Conservation (phyloP, 2,113 vertebrate species). For the Macrotis lagotis region DNA sequence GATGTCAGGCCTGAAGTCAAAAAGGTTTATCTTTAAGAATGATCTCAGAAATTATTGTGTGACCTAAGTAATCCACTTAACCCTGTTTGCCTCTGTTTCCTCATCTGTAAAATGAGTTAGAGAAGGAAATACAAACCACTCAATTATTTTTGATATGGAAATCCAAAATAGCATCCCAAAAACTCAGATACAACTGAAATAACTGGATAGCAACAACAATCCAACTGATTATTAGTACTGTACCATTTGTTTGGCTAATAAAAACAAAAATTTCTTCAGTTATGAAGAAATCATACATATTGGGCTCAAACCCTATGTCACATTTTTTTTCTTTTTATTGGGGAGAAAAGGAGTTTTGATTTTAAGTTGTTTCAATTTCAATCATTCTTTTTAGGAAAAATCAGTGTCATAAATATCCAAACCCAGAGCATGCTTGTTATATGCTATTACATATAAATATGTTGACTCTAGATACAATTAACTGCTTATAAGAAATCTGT, state of each 20-base stretch:
- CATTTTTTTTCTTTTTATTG: neutral
- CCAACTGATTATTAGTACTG: neutral
- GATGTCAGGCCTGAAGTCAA: too few species aligned
- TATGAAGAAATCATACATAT: too few species aligned
- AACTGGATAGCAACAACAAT: neutral
- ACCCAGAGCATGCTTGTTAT: neutral
- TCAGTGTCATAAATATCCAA: neutral
- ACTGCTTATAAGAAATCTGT: neutral
- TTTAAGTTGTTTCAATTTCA: neutral
- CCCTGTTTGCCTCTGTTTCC: too few species aligned
- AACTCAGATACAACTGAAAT: too few species aligned
- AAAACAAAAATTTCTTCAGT: neutral
- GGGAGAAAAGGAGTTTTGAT: neutral
- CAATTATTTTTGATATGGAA: too few species aligned
- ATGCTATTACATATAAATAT: neutral
- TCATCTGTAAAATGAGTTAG: too few species aligned
- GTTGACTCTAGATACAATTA: neutral
- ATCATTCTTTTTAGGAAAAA: neutral
- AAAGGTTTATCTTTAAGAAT: too few species aligned
- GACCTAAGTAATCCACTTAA: too few species aligned
- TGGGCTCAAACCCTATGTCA: neutral
- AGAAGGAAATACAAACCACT: too few species aligned
- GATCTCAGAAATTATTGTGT: too few species aligned
- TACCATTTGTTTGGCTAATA: neutral
- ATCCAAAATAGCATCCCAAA: too few species aligned